These are phyloP conservation scores for Mesocentrotus franciscanus DNA, from an alignment of 53 echinoderm and acorn worm genomes.

Conservation along the genomic window DNA sequence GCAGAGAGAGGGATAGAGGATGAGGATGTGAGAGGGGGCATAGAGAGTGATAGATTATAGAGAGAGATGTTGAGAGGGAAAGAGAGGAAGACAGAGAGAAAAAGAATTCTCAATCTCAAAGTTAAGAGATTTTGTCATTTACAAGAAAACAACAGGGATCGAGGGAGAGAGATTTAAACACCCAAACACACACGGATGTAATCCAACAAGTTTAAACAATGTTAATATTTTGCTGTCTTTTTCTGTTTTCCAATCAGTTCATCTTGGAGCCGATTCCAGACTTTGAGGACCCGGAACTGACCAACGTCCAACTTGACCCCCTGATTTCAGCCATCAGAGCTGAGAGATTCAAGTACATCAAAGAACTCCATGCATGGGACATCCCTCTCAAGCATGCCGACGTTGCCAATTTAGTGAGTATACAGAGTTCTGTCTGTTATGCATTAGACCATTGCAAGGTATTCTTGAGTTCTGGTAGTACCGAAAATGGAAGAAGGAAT, in stretches of 20 bases:
- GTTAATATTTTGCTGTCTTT: background rate
- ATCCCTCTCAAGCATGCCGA: conserved; percentile 84
- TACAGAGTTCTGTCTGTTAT: background rate
- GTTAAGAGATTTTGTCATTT: too few species aligned
- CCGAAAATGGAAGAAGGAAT: background rate
- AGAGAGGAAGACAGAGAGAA: too few species aligned
- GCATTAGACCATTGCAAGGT: background rate
- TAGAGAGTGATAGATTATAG: too few species aligned
- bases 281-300: conserved; percentile 84
- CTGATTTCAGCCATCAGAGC: conserved; percentile 78
- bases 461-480: background rate
- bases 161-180: too few species aligned
- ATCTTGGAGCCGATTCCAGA: conserved; percentile 89
- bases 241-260: conserved; percentile 69
- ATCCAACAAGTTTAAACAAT: too few species aligned
- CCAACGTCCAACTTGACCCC: conserved; percentile 86
- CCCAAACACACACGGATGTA: too few species aligned
- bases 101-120: too few species aligned
- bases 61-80: too few species aligned
- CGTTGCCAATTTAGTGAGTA: conserved; percentile 86
- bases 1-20: too few species aligned
- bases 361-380: conserved; percentile 97
- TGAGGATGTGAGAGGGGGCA: too few species aligned
- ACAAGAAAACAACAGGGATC: too few species aligned
- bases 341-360: conserved; percentile 94